A percentile compares a stretch with the other conserved stretches of the same genome.
Evolutionary conservation across 2,113 vertebrate species (phyloP).

Genomic region (Cygnus buccinator): DNA sequence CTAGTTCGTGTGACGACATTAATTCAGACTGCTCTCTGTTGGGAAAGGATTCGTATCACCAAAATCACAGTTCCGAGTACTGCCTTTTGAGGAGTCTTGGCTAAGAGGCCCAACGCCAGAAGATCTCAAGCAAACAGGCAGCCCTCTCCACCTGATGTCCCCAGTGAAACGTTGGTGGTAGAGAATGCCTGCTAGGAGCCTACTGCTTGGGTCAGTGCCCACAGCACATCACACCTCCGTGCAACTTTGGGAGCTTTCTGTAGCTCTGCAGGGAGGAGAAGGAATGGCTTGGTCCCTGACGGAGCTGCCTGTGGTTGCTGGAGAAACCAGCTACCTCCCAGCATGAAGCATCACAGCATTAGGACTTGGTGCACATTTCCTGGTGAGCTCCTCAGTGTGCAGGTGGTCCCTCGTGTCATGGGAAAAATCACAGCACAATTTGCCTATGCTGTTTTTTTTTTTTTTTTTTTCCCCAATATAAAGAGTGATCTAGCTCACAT

Average conservation of each 20-base stretch:
- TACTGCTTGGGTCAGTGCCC: background rate
- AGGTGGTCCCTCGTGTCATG: background rate
- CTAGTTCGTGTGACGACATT: background rate
- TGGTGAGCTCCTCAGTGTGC: accelerated
- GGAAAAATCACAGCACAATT: background rate
- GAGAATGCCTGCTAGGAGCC: background rate
- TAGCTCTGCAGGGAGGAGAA: background rate
- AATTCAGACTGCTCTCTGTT: background rate
- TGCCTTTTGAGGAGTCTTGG: background rate
- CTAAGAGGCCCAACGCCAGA: background rate
- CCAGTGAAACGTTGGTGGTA: background rate
- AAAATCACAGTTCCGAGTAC: background rate
- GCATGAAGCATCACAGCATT: background rate
- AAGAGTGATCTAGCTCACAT: background rate
- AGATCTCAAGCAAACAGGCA: background rate
- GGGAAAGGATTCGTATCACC: background rate
- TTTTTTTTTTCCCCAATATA: background rate
- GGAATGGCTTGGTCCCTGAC: background rate
- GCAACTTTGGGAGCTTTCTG: background rate
- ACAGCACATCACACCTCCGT: background rate
- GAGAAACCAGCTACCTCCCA: background rate
- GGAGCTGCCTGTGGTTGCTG: background rate
- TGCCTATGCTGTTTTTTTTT: background rate
- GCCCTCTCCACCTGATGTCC: background rate
- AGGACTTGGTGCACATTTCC: background rate